phyloP scores from a whole-genome alignment of 1,140 invertebrate genomes.

The Bombus vancouverensis region DNA sequence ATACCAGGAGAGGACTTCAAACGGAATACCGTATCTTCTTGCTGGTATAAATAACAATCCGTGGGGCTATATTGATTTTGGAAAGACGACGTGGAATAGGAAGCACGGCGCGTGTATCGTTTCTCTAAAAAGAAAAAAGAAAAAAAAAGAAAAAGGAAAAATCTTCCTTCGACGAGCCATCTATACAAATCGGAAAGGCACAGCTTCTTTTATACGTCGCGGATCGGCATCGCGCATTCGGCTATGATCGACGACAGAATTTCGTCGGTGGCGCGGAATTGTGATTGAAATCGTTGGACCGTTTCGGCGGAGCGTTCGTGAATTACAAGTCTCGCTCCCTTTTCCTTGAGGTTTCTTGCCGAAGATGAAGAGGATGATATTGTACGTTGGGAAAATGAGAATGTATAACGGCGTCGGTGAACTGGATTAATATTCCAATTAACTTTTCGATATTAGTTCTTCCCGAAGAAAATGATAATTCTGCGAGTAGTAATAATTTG shows the following conservation, averaged over 20 bases:
- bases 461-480: neutral
- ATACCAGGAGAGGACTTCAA: conserved; percentile 65
- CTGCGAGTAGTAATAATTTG: neutral
- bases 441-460: neutral
- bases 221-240: conserved; percentile 25
- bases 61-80: conserved; percentile 62
- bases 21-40: conserved; percentile 64
- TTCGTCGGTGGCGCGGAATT: conserved; percentile 28
- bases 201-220: conserved; percentile 30
- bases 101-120: conserved; percentile 26
- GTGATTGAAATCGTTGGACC: conserved; percentile 43
- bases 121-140: conserved; percentile 3
- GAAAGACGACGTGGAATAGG: conserved; percentile 33
- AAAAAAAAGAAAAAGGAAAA: neutral
- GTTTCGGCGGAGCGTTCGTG: neutral
- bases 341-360: neutral
- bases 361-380: neutral
- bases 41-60: conserved; percentile 68
- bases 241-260: conserved; percentile 42
- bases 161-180: neutral
- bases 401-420: neutral
- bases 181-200: neutral
- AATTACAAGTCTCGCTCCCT: conserved; percentile 22
- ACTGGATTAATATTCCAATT: conserved; percentile 17
- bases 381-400: conserved; percentile 6